phyloP scores from a whole-genome alignment of 2,797 vertebrate genomes.

The Synaphobranchus kaupii region DNA sequence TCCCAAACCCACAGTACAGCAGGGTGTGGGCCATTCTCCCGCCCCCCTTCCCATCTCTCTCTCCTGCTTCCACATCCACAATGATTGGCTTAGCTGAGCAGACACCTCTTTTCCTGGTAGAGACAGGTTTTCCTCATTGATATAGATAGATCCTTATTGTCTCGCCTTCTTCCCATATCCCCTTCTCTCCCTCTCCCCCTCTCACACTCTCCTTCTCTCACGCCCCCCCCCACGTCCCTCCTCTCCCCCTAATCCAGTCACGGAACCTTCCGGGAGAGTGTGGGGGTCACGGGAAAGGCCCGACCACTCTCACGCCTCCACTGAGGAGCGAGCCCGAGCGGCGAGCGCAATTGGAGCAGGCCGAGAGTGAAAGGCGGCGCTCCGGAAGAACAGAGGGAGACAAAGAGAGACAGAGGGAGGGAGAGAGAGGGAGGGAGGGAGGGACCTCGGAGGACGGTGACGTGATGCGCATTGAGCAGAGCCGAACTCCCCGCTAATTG shows the following conservation, averaged over 20 bases:
- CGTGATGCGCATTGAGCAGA: background rate
- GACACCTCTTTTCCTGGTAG: background rate
- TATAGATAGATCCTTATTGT: background rate
- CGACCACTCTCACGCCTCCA: background rate
- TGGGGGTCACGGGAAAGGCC: background rate
- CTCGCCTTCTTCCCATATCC: background rate
- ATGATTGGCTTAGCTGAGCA: background rate
- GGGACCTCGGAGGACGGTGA: background rate
- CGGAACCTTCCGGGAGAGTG: background rate
- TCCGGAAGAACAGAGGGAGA: background rate
- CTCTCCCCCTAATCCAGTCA: constrained; percentile 4
- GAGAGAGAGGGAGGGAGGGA: background rate
- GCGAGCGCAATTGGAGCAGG: background rate
- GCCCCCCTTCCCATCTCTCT: too few relatives aligned
- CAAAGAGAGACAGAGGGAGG: constrained; percentile 8
- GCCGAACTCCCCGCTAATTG: background rate
- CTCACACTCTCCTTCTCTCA: background rate
- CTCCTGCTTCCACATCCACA: background rate
- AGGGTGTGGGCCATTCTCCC: background rate
- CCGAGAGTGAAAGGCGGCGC: background rate
- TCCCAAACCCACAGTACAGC: background rate
- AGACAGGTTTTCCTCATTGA: too few relatives aligned
- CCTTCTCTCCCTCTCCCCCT: background rate
- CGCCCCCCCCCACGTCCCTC: background rate
- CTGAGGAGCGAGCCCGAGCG: background rate